phyloP scores from a whole-genome alignment of 2,888 invertebrate species.

The Watsonalla cultraria region DNA sequence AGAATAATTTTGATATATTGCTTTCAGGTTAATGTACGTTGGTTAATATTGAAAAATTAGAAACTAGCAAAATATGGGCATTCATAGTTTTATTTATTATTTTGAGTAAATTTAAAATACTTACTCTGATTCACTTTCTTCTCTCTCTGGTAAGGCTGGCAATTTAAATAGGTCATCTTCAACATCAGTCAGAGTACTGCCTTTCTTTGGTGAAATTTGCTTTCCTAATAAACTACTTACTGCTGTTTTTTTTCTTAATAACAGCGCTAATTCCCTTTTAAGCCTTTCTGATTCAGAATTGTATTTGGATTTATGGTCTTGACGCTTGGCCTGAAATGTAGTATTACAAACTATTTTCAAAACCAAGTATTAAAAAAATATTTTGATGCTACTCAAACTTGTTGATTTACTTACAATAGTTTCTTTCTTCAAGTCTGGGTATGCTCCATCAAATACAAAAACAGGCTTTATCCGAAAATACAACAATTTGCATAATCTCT shows the following conservation, averaged over 20 bases:
- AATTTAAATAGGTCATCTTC: constrained; percentile 83
- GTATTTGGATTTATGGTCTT: constrained; percentile 84
- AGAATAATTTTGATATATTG: no score
- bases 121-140: constrained; percentile 69
- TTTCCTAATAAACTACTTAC: constrained; percentile 83
- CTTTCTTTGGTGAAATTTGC: constrained; percentile 70
- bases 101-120: constrained; percentile 13
- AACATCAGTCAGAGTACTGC: constrained; percentile 20
- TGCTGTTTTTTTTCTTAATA: constrained; percentile 87
- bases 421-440: constrained; percentile 93
- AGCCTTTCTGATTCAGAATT: constrained; percentile 85
- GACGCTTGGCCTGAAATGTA: constrained; percentile 84
- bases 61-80: not conserved
- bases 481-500: constrained; percentile 96
- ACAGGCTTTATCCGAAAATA: constrained; percentile 97
- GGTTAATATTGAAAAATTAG: no score
- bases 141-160: constrained; percentile 66
- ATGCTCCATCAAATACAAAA: constrained; percentile 98
- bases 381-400: not conserved
- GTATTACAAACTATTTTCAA: not conserved
- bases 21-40: no score
- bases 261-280: constrained; percentile 84
- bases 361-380: not conserved
- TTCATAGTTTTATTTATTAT: not conserved
- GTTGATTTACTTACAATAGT: constrained; percentile 85